Base-by-base conservation (phyloP, 2,888 invertebrate species). In the Desoria tigrina region DNA sequence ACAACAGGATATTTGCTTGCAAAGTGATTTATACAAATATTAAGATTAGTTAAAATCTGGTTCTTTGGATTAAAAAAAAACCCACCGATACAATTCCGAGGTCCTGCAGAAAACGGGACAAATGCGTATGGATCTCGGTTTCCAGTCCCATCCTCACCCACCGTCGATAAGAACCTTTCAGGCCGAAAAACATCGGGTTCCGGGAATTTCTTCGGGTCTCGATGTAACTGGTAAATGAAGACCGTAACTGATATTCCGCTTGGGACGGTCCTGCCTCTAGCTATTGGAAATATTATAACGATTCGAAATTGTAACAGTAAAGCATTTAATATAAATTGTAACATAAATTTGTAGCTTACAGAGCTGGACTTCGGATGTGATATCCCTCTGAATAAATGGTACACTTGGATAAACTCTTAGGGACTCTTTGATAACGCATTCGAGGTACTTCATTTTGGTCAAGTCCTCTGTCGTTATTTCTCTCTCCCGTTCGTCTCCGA, bases 391-490 rank as follows among this genome's bases (percentile, higher is more conserved):
- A 53, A 79, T 74, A 42, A 80, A 65, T 1, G 80, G 79, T 2
- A 81, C 80, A 45, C 79, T 79, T 7, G 80, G 80, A 63, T 79
- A 79, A 16, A 80, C 69, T n/a, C 80, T 71, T 27, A 80, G 74
- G 9, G 79, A 76, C 74, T 80, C 81, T 72, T 80, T 80, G 55
- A 80, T 78, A 68, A 79, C 80, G 59, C 77, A 77, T 56, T 80
- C 81, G 18, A 80, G 74, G 69, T 78, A 79, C 64, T 68, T 68
- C 77, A 80, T 77, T 9, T 71, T 68, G 32, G 77, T 74, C 11
- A 78, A 67, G 68, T 84, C 83, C 26, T 81, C 81, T 68, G 80
- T 77, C 1, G 81, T 80, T 1, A 82, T 78, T 7, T 79, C 78
- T 45, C 82, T 77, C 16, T 80, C 78, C 51, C 71, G 74, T 11